These are phyloP conservation scores for Trachurus trachurus DNA, from an alignment of 2,797 vertebrate species.

Conservation along the genomic window DNA sequence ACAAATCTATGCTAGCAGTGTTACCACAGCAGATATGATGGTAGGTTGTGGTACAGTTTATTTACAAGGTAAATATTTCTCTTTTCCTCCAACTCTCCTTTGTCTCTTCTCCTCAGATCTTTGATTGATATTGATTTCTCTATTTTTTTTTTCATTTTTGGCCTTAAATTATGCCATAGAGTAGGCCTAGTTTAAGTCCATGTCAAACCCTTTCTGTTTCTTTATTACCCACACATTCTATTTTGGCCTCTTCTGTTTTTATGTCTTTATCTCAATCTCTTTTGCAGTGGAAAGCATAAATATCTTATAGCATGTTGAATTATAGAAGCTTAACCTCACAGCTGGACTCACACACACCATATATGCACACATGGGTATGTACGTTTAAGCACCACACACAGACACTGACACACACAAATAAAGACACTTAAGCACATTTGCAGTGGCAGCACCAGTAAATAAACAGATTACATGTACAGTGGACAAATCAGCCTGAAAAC, in stretches of 20 bases:
- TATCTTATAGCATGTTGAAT: conserved; percentile 23
- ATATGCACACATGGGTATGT: neutral
- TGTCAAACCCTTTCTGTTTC: neutral
- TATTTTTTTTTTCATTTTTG: neutral
- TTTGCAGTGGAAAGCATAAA: conserved; percentile 19
- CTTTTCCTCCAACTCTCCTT: neutral
- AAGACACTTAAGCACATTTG: conserved; percentile 1
- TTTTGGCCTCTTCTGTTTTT: neutral
- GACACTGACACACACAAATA: neutral
- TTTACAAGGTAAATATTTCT: neutral
- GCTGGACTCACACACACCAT: conserved; percentile 9
- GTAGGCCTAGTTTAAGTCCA: neutral
- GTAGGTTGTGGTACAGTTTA: neutral
- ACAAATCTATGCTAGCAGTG: neutral
- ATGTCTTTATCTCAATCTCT: conserved; percentile 32
- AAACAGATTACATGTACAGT: conserved; percentile 41
- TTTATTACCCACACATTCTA: neutral
- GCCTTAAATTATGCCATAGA: neutral
- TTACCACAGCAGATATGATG: conserved; percentile 5
- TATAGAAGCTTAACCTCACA: conserved; percentile 14
- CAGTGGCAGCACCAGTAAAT: conserved; percentile 35
- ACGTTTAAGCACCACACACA: neutral
- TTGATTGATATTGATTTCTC: neutral
- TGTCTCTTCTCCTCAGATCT: neutral
- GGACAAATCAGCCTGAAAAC: conserved; percentile 41